phyloP scores from a whole-genome alignment of 2,113 vertebrate species.

The Colistium nudipinnis region DNA sequence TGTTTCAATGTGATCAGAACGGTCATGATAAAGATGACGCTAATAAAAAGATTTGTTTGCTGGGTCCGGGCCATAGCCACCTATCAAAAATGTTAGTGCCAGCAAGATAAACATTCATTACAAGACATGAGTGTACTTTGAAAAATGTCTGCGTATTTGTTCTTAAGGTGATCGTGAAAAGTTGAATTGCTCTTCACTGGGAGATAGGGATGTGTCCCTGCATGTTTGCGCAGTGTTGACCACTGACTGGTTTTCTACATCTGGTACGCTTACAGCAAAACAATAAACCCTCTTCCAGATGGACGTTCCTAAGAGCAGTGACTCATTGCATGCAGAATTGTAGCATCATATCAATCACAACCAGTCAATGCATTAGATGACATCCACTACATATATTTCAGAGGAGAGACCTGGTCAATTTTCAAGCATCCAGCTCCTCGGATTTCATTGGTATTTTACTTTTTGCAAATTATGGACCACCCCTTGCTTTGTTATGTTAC shows the following conservation, averaged over 20 bases:
- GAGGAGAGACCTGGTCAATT: neutral
- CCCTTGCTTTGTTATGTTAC: neutral
- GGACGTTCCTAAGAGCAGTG: slow-evolving; percentile 15
- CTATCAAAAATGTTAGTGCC: neutral
- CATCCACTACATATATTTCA: neutral
- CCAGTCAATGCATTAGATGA: too few relatives aligned
- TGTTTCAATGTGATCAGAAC: too few relatives aligned
- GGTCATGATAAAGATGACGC: too few relatives aligned
- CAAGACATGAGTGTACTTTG: neutral
- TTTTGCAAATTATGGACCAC: neutral
- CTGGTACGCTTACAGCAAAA: slow-evolving; percentile 2
- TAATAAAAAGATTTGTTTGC: too few relatives aligned
- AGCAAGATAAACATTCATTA: neutral
- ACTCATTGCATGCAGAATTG: neutral
- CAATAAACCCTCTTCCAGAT: neutral
- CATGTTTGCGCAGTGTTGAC: neutral
- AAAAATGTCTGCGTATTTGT: neutral
- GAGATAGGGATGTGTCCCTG: neutral
- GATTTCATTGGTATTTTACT: neutral
- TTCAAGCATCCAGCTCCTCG: too few relatives aligned
- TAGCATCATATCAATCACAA: neutral
- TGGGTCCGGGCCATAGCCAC: too few relatives aligned
- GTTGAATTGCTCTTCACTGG: neutral
- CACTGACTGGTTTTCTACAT: neutral
- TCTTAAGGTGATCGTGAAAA: neutral